A percentile compares a stretch with the other conserved stretches of the same genome.
phyloP scores from a whole-genome alignment of 2,888 invertebrate species.

The Dynastes maya region DNA sequence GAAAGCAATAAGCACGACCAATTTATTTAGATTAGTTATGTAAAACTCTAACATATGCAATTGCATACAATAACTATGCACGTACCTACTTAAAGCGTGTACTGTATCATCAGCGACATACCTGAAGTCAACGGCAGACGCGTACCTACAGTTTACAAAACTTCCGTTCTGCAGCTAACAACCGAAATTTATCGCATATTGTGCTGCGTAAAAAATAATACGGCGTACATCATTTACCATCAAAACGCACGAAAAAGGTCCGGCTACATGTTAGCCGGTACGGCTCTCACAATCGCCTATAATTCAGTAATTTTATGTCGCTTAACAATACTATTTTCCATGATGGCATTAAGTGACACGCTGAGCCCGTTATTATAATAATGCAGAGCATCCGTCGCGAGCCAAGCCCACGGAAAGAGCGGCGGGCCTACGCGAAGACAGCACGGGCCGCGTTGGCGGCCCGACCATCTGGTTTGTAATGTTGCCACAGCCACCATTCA shows the following conservation, averaged over 20 bases:
- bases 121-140: neutral
- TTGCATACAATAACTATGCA: no score
- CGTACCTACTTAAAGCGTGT: no score
- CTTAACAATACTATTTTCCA: slow-evolving; percentile 59
- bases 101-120: neutral
- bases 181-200: slow-evolving; percentile 45
- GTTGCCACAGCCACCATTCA: slow-evolving; percentile 56
- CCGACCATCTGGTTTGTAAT: slow-evolving; percentile 59
- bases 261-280: slow-evolving; percentile 27
- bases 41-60: no score
- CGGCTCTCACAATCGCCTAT: slow-evolving; percentile 53
- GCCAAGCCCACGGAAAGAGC: slow-evolving; percentile 61
- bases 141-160: slow-evolving; percentile 12
- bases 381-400: slow-evolving; percentile 62
- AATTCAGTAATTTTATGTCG: slow-evolving; percentile 59
- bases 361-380: slow-evolving; percentile 61
- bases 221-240: slow-evolving; percentile 37
- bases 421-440: slow-evolving; percentile 55
- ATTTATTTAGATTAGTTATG: no score
- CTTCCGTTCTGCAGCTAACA: slow-evolving; percentile 48
- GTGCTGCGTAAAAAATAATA: slow-evolving; percentile 26
- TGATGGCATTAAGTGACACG: slow-evolving; percentile 58
- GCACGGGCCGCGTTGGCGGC: slow-evolving; percentile 59
- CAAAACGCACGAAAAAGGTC: slow-evolving; percentile 39
- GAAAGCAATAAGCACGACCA: no score